phyloP scores from a whole-genome alignment of 1,140 invertebrate species.

The Drosophila insularis region DNA sequence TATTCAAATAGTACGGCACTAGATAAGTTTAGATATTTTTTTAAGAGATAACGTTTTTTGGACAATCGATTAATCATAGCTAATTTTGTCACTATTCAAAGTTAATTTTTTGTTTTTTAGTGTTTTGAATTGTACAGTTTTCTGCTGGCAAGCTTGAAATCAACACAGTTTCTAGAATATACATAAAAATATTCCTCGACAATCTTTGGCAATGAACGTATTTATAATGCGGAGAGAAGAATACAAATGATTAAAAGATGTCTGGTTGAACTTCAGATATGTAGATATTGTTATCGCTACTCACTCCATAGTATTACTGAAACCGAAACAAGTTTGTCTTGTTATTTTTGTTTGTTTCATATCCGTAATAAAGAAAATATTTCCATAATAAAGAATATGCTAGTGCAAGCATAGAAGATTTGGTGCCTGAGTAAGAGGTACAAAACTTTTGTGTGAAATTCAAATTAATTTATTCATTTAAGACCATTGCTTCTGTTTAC shows the following conservation, averaged over 20 bases:
- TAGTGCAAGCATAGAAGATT: constrained; percentile 10
- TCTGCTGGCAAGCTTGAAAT: neutral
- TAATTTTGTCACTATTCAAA: no score
- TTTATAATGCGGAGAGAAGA: neutral
- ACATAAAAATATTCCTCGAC: neutral
- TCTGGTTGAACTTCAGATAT: constrained; percentile 31
- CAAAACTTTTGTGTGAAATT: neutral
- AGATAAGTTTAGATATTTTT: neutral
- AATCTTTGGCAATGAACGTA: constrained; percentile 7
- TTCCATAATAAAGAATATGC: constrained; percentile 24
- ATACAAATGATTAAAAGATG: constrained; percentile 18
- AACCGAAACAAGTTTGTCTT: constrained; percentile 49
- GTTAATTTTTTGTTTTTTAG: no score
- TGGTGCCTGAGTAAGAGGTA: neutral
- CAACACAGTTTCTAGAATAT: neutral
- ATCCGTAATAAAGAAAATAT: no score
- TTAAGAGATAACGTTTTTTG: no score
- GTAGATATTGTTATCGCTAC: constrained; percentile 12
- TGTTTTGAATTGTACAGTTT: neutral
- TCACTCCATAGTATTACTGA: neutral
- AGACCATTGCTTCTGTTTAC: neutral
- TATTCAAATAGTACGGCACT: neutral
- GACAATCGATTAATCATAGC: no score
- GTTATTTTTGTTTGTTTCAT: constrained; percentile 23
- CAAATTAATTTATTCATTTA: neutral